phyloP scores from a whole-genome alignment of 2,113 vertebrate species.

The Urocolius indicus region DNA sequence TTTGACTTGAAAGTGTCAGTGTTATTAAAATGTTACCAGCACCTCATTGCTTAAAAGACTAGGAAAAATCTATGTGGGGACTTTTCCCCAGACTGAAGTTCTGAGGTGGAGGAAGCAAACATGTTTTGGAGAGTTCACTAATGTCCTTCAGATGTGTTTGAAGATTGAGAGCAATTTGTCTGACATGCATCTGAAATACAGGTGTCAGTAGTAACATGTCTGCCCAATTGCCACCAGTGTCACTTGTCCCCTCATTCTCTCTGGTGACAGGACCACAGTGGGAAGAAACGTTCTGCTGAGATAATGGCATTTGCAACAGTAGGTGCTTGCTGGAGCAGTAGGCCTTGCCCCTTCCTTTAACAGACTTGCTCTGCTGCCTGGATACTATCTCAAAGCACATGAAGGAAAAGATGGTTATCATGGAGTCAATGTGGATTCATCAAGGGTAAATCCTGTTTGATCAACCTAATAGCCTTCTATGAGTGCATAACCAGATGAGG shows the following conservation, averaged over 20 bases:
- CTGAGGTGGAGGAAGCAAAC: background rate
- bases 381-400: too few relatives aligned
- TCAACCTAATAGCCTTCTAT: too few relatives aligned
- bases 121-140: background rate
- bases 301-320: background rate
- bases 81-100: background rate
- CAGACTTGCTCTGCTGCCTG: background rate
- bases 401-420: too few relatives aligned
- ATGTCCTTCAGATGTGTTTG: background rate
- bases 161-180: background rate
- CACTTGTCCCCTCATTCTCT: background rate
- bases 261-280: background rate
- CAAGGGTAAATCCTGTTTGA: too few relatives aligned
- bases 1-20: background rate
- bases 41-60: background rate
- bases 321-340: background rate
- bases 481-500: too few relatives aligned
- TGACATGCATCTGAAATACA: background rate
- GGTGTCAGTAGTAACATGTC: fast-evolving
- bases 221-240: background rate
- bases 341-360: background rate
- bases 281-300: background rate
- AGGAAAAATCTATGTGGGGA: background rate
- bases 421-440: too few relatives aligned
- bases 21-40: background rate